Evolutionary conservation across 2,888 invertebrate genomes (phyloP), one percentile per base, ranked within the genome.

Genomic region (Autographa gamma): DNA sequence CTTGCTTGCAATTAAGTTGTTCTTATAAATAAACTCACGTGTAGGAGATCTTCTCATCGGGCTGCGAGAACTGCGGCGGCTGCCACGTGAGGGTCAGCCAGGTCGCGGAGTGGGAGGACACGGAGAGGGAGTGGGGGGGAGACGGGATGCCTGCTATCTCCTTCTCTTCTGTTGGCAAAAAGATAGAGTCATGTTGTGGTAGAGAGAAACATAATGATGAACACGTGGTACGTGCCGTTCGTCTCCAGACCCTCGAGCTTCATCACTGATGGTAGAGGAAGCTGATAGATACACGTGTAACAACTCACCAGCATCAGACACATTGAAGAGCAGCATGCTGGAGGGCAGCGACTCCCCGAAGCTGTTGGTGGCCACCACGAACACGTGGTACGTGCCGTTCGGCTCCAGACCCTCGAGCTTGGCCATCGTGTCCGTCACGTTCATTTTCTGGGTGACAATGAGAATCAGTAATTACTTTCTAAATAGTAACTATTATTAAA

Each of bases 11-110:
- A 8, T 8, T 7, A 34, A 34, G 34, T 5, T 1, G 25, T 25
- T 11, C 8, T n/a, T n/a, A 8, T 48, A 6, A n/a, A n/a, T 48
- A 48, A n/a, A 76, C 88, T 85, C 34, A 97, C 97, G 97, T 97
- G 91, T 98, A 98, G 0, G 96, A 96, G 69, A 98, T 97, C 86
- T 97, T 96, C 90, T 98, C 98, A 66, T 97, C 97, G 0, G 98
- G 98, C 88, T 97, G 97, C 54, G 97, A 97, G 92, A 97, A 97
- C 92, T 98, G 97, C 4, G 98, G 98, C 5, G 98, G 98, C 86
- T 98, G 98, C 98, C 98, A 98, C 14, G 97, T 96, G 66, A 98
- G 96, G 0, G 97, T 97, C 62, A 98, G 97, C 97, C 97, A 98
- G 6, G 98, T 98, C 61, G 98, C 98, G 63, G 98, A 98, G 89